Evolutionary conservation across 2,797 vertebrate genomes (phyloP).

Genomic region (Peromyscus melanophrys): DNA sequence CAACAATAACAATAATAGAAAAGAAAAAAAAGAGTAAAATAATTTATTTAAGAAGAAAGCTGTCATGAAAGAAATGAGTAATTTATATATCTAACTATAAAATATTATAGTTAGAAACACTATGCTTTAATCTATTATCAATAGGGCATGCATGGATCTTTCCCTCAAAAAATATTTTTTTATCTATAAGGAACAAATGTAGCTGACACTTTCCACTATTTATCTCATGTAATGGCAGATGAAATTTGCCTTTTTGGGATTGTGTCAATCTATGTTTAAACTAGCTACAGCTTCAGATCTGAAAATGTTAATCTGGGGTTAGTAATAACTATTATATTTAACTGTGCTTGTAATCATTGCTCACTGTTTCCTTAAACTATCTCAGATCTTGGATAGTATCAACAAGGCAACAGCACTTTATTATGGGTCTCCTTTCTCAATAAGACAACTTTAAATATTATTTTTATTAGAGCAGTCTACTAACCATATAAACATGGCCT

Average conservation of each 20-base stretch:
- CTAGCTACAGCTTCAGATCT: slow-evolving; percentile 67
- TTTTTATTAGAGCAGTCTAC: not conserved
- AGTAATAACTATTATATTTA: slow-evolving; percentile 63
- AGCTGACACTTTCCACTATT: slow-evolving; percentile 56
- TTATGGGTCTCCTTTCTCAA: not conserved
- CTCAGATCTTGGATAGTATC: not conserved
- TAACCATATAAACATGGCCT: not conserved
- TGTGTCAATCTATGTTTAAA: slow-evolving; percentile 61
- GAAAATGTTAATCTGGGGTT: slow-evolving; percentile 58
- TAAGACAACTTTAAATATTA: slow-evolving; percentile 12
- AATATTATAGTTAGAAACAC: slow-evolving; percentile 58
- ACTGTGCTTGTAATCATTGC: slow-evolving; percentile 10
- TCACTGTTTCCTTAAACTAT: slow-evolving; percentile 58
- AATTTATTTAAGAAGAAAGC: slow-evolving; percentile 63
- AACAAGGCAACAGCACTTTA: slow-evolving; percentile 18
- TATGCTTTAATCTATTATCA: slow-evolving; percentile 72
- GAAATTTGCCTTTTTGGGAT: slow-evolving; percentile 67
- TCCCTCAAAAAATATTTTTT: slow-evolving; percentile 49
- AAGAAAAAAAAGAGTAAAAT: not conserved
- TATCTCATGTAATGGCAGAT: slow-evolving; percentile 19
- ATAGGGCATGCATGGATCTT: slow-evolving; percentile 51
- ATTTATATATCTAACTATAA: not conserved
- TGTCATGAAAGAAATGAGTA: not conserved
- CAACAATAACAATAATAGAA: slow-evolving; percentile 47
- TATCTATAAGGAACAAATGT: slow-evolving; percentile 53